Conservation (phyloP, 2,113 vertebrate species). For the Cheilinus undulatus region DNA sequence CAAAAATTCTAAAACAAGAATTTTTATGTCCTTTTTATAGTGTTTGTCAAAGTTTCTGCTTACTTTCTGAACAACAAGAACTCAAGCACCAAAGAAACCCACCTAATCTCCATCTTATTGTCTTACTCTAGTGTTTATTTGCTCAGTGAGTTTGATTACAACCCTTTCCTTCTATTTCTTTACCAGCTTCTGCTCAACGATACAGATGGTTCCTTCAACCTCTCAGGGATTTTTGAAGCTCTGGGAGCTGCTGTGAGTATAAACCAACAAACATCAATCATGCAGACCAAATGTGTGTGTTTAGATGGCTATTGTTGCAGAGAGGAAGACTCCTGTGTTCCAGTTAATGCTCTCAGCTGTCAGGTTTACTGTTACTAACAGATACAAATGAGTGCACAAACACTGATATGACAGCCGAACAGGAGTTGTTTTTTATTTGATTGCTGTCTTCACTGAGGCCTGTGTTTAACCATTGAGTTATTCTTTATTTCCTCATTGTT, state of each 20-base stretch:
- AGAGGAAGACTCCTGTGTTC: background rate
- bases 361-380: background rate
- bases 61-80: background rate
- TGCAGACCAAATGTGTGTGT: background rate
- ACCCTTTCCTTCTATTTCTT: background rate
- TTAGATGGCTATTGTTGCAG: background rate
- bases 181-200: slow-evolving; percentile 87
- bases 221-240: slow-evolving; percentile 85
- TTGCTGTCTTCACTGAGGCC: background rate
- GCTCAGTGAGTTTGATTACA: background rate
- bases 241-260: slow-evolving; percentile 67
- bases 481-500: slow-evolving; percentile 44
- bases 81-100: background rate
- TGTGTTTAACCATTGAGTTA: background rate
- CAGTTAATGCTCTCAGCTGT: slow-evolving; percentile 2
- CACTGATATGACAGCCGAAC: background rate
- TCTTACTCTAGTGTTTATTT: background rate
- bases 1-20: no score
- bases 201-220: slow-evolving; percentile 86
- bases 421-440: no score
- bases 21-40: no score
- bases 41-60: no score
- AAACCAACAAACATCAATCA: background rate
- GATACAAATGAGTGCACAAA: background rate
- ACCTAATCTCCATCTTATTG: background rate